Evolutionary conservation across 2,113 vertebrate genomes (phyloP).

Genomic region (Callipepla squamata): DNA sequence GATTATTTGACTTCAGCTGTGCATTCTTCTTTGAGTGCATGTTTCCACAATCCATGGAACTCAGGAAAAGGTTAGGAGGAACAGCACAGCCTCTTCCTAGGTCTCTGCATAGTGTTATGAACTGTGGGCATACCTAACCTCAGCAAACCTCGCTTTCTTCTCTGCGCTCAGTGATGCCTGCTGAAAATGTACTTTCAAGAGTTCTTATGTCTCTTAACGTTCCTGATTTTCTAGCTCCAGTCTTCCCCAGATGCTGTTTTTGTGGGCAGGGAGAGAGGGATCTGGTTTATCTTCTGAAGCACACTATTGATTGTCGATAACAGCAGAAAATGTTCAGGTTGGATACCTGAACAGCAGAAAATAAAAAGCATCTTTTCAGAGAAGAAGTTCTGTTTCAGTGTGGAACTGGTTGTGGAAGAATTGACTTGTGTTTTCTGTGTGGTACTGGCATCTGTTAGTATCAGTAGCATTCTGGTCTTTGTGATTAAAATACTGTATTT

Average conservation of each 20-base stretch:
- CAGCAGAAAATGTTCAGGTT: background rate
- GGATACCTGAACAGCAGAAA: background rate
- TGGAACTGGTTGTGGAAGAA: background rate
- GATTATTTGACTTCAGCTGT: background rate
- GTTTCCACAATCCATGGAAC: fast-evolving
- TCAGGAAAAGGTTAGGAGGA: fast-evolving
- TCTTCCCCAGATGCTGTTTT: background rate
- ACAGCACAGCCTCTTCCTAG: fast-evolving
- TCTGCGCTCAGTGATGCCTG: background rate
- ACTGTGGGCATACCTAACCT: fast-evolving
- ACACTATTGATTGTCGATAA: background rate
- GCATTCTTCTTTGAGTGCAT: fast-evolving
- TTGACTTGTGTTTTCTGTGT: background rate
- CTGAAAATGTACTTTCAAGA: background rate
- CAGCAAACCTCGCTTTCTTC: fast-evolving
- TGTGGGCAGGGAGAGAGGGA: background rate
- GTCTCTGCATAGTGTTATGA: background rate
- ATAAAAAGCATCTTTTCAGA: background rate
- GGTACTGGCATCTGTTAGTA: background rate
- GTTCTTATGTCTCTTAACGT: fast-evolving
- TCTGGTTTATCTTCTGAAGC: background rate
- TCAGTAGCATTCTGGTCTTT: background rate
- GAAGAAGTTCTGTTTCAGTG: background rate
- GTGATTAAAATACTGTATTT: background rate
- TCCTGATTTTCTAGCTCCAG: background rate